Base-by-base conservation (phyloP, 2,113 vertebrate species). In the Odontophorus gujanensis region DNA sequence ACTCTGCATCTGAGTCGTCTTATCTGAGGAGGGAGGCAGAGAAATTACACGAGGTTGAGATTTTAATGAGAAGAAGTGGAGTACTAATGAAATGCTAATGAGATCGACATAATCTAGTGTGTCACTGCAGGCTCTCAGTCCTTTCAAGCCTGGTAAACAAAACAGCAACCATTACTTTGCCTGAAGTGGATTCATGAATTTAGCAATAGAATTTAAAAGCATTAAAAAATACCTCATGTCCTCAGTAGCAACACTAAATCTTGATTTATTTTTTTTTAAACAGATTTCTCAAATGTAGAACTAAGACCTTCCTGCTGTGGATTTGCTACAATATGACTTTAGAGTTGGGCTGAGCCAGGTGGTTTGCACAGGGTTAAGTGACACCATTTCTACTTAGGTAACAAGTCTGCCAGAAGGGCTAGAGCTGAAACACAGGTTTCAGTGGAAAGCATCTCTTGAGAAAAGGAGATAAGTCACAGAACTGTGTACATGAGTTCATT, bases 71-170 rank as follows among this genome's bases (percentile, higher is more conserved):
- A 91, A 82, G 81, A 95, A 81, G 32, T 65, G 86, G 61, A 95
- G 53, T 22, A 90, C 34, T 87, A 96, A 96, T 92, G 81, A 96
- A 92, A 92, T 90, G 72, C 63, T 89, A 85, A 85, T 95, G 82
- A 87, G 82, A 86, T 47, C 1, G 0, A 88, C 38, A 90, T 36
- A 89, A 74, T 68, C 40, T 85, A 82, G 61, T 72, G 59, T 92
- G 79, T 67, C 86, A 93, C 92, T 96, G 94, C 87, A 83, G 85
- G 81, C 38, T 95, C 47, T 87, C 85, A 63, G 68, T 88, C 43
- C 85, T 93, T 87, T 68, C 87, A 85, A 89, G 72, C 62, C 76
- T 86, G 57, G 73, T 94, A 94, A 96, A 97, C 81, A 91, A 71
- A 90, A 74, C 50, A 75, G 30, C 83, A 94, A 50, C 45, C 36